phyloP scores from a whole-genome alignment of 64 coral and sea anemone species.

The Exaiptasia diaphana region DNA sequence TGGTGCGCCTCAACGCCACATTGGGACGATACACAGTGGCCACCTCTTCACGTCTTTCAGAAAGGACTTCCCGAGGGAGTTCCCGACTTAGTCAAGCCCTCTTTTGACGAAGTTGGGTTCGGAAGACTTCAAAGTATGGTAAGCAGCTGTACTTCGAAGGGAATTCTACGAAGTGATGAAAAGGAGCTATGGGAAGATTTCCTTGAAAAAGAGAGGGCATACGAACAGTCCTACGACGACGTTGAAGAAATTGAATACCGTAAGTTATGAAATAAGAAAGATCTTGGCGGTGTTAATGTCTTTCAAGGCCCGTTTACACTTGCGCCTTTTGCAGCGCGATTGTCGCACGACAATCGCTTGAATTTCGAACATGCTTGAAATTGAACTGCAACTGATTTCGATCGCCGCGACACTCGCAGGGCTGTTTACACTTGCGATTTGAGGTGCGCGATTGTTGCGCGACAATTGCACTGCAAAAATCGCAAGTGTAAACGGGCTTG shows the following conservation, averaged over 20 bases:
- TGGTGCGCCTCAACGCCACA: background rate
- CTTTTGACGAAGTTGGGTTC: background rate
- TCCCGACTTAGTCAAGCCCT: slow-evolving; percentile 20
- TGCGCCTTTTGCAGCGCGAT: too few relatives aligned
- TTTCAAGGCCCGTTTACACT: too few relatives aligned
- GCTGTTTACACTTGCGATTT: too few relatives aligned
- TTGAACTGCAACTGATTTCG: too few relatives aligned
- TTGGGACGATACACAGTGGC: background rate
- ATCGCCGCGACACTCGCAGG: too few relatives aligned
- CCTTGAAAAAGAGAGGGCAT: background rate
- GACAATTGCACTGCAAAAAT: too few relatives aligned
- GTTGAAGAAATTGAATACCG: slow-evolving; percentile 9
- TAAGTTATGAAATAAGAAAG: too few relatives aligned
- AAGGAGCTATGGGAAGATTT: slow-evolving; percentile 12
- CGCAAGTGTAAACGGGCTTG: too few relatives aligned
- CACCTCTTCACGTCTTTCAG: background rate
- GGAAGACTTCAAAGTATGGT: slow-evolving; percentile 11
- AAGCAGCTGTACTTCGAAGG: background rate
- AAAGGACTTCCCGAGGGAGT: background rate
- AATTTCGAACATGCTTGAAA: too few relatives aligned
- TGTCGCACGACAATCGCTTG: too few relatives aligned
- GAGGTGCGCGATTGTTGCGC: too few relatives aligned
- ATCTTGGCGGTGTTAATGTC: too few relatives aligned
- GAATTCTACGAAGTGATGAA: background rate
- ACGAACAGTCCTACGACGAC: background rate